phyloP scores from a whole-genome alignment of 2,113 vertebrate genomes.

The Sapajus apella region DNA sequence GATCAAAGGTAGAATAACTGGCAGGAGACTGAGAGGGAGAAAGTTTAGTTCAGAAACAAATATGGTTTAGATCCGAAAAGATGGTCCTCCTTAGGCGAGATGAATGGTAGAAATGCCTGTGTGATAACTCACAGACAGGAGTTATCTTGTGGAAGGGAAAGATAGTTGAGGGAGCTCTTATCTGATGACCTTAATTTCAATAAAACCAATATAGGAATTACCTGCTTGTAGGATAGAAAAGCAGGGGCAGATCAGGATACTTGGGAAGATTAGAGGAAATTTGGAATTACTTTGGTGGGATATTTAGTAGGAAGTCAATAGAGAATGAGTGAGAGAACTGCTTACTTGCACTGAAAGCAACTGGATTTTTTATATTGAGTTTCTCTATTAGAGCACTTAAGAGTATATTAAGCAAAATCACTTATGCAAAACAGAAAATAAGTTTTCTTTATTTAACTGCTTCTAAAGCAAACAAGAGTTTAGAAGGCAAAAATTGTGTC shows the following conservation, averaged over 20 bases:
- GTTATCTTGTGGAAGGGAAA: not conserved
- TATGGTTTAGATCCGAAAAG: not conserved
- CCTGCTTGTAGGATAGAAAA: not conserved
- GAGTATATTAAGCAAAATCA: slow-evolving; percentile 38
- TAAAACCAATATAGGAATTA: not conserved
- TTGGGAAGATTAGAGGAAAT: not conserved
- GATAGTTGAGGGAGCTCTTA: not conserved
- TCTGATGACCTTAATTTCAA: not conserved
- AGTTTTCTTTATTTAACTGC: not conserved
- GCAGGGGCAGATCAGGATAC: not conserved
- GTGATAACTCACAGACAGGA: not conserved
- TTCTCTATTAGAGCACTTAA: not conserved
- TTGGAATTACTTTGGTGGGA: not conserved
- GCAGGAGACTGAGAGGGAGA: not conserved
- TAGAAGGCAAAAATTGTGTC: not conserved
- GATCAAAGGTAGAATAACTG: not conserved
- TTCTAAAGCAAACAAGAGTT: not conserved
- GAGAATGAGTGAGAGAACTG: not conserved
- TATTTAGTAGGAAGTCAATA: not conserved
- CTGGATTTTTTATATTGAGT: not conserved
- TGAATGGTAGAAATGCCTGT: not conserved
- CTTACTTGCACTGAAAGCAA: not conserved
- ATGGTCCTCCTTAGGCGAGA: not conserved
- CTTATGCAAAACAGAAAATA: not conserved
- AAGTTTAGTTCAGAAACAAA: not conserved